A percentile compares a stretch with the other conserved stretches of the same genome.
These are phyloP conservation scores for Drosophila repleta DNA, from an alignment of 1,140 invertebrate genomes.

Conservation along the genomic window DNA sequence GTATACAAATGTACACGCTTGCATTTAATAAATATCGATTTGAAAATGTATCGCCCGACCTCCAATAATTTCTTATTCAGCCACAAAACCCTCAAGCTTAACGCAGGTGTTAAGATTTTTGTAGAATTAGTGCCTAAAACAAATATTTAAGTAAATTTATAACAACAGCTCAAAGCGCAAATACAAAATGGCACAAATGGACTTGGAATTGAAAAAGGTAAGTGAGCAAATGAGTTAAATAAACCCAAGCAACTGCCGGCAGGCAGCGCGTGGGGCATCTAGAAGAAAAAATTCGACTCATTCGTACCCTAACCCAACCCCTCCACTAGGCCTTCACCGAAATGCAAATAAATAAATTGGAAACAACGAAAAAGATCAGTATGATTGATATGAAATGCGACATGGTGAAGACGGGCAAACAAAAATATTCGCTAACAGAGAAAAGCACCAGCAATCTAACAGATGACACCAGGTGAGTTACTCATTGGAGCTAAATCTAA, in stretches of 20 bases:
- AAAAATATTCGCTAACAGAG: constrained; percentile 80
- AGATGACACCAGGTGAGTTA: constrained; percentile 66
- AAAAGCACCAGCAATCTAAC: constrained; percentile 72
- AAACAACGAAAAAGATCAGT: constrained; percentile 82
- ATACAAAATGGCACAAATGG: constrained; percentile 78
- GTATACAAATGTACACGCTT: background rate
- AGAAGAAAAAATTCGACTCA: constrained; percentile 18
- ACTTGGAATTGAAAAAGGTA: constrained; percentile 83
- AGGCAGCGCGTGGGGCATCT: constrained; percentile 38
- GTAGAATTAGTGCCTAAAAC: constrained; percentile 34
- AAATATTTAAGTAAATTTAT: background rate
- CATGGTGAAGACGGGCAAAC: constrained; percentile 79
- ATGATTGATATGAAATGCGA: constrained; percentile 83
- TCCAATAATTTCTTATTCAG: constrained; percentile 12
- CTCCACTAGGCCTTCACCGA: constrained; percentile 76
- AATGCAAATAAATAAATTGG: constrained; percentile 83
- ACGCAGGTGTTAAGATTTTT: constrained; percentile 57
- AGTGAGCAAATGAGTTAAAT: background rate
- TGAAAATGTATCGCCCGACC: background rate
- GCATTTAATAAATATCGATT: background rate
- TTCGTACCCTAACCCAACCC: constrained; percentile 8
- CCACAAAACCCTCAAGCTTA: constrained; percentile 6
- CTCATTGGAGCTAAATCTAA: background rate
- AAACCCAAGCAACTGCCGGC: constrained; percentile 3
- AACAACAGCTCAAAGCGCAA: constrained; percentile 2